Base-by-base conservation (phyloP, 2,113 vertebrate genomes). In the Lipotes vexillifer region DNA sequence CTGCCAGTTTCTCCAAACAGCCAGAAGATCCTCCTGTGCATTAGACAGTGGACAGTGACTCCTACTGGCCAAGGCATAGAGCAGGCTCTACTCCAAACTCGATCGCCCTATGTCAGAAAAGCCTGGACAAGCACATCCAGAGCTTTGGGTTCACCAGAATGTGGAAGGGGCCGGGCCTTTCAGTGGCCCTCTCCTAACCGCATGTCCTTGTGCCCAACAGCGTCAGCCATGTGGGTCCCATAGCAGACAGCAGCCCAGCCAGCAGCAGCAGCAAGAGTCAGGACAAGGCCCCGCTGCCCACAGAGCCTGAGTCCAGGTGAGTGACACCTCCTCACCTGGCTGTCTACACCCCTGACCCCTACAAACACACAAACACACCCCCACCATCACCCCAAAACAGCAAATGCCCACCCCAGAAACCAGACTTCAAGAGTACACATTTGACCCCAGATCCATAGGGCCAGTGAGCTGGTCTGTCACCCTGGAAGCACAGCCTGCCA, bases 141-240 rank as follows among this genome's bases (percentile, higher is more conserved):
- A 74, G 71, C 92, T 29, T 21, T 52, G 44, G n/a, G 36, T 23
- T 82, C 82, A 86, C 36, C 46, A 41, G 59, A 65, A 68, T 87
- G 27, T 59, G 38, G 65, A 77, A 95, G 57, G 15, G 55, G n/a
- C 7, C 44, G 41, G 61, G 74, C 44, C 75, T 90, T 80, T 81
- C 88, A 85, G 15, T 38, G 3, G 21, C 38, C 71, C 1, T 96
- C 59, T 92, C 44, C 97, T 96, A 97, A 97, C 66, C 33, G 57
- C 15, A 14, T 75, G 71, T 69, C 57, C 41, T 81, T 90, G 61
- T 96, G 74, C 81, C 93, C 63, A 88, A 27, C 98, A 99, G 99
- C 95, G 99, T 99, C 98, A 99, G 99, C 98, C 99, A 99, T 0
- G 99, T 99, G n/a, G 99, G 99, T 1, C 99, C 99, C 94, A 99